A percentile compares a stretch with the other conserved stretches of the same genome.
Evolutionary conservation across 1,140 invertebrate genomes (phyloP).

Genomic region (Pseudomyrmex dendroicus): DNA sequence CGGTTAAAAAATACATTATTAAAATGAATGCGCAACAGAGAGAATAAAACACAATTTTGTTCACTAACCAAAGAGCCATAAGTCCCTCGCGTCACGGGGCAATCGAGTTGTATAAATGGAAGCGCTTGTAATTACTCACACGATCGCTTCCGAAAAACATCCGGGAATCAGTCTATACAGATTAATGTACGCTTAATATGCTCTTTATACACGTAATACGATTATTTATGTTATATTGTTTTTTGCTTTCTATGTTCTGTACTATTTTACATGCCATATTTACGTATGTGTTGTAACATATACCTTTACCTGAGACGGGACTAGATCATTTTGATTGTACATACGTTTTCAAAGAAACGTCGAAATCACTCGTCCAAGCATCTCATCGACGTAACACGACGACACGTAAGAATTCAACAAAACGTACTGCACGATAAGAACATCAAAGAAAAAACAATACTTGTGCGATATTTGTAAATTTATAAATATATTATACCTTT

Average conservation of each 20-base stretch:
- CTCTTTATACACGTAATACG: conserved; percentile 14
- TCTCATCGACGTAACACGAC: neutral
- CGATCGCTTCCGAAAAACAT: neutral
- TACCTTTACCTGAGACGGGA: neutral
- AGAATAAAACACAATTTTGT: neutral
- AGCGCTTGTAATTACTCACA: neutral
- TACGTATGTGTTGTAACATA: conserved; percentile 17
- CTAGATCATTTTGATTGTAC: conserved; percentile 14
- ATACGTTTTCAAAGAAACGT: conserved; percentile 21
- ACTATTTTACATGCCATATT: conserved; percentile 4
- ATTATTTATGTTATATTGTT: conserved; percentile 38
- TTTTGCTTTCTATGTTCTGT: conserved; percentile 4
- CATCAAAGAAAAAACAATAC: conserved; percentile 21
- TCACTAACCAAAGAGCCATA: neutral
- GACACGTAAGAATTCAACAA: neutral
- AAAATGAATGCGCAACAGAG: neutral
- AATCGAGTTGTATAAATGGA: conserved; percentile 8
- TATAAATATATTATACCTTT: conserved; percentile 71
- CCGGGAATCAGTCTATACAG: conserved; percentile 1
- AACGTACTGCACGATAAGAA: conserved; percentile 24
- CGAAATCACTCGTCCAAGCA: conserved; percentile 29
- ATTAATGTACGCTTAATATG: conserved; percentile 36
- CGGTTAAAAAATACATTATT: conserved; percentile 14
- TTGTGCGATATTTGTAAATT: conserved; percentile 66
- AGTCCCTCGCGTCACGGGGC: neutral